Evolutionary conservation across 2,888 invertebrate species (phyloP), one percentile per base, ranked within the genome.

Genomic region (Matsumyia berberina): DNA sequence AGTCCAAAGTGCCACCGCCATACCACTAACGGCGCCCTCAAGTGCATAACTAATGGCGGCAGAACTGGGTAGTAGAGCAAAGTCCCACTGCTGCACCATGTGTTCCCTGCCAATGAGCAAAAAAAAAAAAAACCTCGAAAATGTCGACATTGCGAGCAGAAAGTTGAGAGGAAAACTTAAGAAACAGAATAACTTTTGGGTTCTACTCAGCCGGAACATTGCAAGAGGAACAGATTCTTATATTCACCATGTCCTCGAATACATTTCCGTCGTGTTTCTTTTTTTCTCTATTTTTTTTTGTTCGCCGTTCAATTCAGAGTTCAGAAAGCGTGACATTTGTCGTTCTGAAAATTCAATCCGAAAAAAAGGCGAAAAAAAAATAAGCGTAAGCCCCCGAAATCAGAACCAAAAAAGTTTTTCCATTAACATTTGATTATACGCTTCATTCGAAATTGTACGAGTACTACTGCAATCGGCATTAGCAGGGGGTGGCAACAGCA

Each of bases 271-370:
- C 19, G 11, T 66, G 35, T 29, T 8, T 37, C 5, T 29, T 8
- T 49, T 53, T 9, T 46, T 24, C n/a, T 64, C 57, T 51, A 31
- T 9, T 66, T 66, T 17, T 12, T 35, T 8, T 58, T 78, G 3
- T 49, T 57, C 46, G 51, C 19, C 64, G 85, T 80, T 85, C 85
- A 76, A 85, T 85, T 85, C 85, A 85, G 80, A 80, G 85, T 85
- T 85, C 85, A 80, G 74, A 85, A 85, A 85, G 85, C 85, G 85
- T 85, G 85, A 85, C 85, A 85, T 85, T 85, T 85, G 85, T 85
- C 80, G 74, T 79, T 80, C 55, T 66, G 24, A 31, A 64, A 81
- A 51, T 57, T 51, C 37, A n/a, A n/a, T n/a, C n/a, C n/a, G n/a
- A 5, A 70, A 8, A 35, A 44, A 62, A 51, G 46, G 17, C 24